Evolutionary conservation across 2,113 vertebrate species (phyloP), one percentile per base, ranked within the genome.

Genomic region (Peromyscus californicus): DNA sequence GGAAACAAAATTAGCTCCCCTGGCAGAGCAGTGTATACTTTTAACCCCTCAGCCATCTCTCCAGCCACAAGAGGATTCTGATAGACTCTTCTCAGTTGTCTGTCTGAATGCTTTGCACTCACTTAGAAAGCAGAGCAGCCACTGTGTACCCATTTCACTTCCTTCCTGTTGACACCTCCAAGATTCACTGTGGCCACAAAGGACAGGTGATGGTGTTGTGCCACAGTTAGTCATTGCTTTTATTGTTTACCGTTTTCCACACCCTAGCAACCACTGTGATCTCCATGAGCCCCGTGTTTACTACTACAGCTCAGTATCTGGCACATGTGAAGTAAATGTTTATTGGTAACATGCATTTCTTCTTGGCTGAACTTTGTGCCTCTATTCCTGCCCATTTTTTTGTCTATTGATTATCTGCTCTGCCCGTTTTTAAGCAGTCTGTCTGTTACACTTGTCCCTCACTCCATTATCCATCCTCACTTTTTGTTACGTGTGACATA

Each of bases 311-410:
- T 69, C 29, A 8, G 45, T n/a, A 26, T 83, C 70, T 78, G 59
- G n/a, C 7, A 86, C 75, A 42, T 70, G 51, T 83, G 82, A 79
- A 87, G 57, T 72, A 91, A 83, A 67, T 92, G 45, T 48, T 91
- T 87, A 6, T 45, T 91, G 69, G 31, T 75, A 59, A 69, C 17
- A 48, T 86, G 36, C 26, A 59, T 88, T 90, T 96, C 69, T 96
- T 96, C 42, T 75, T 74, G 78, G 74, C 63, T 59, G 24, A 59
- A 88, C 70, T 88, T 94, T 9, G 72, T 26, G 36, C 26, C 59
- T n/a, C 15, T 59, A 11, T 33, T 72, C 48, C 83, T 76, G 36
- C 65, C 51, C 19, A 31, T 22, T 94, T 90, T 95, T 90, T 69
- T 95, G 63, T 45, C 75, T 74, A 3, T 92, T 75, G 36, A 26